Conservation (phyloP, 37 sponge, comb jelly and placozoan species). For the Halisarca cf. caerulea region DNA sequence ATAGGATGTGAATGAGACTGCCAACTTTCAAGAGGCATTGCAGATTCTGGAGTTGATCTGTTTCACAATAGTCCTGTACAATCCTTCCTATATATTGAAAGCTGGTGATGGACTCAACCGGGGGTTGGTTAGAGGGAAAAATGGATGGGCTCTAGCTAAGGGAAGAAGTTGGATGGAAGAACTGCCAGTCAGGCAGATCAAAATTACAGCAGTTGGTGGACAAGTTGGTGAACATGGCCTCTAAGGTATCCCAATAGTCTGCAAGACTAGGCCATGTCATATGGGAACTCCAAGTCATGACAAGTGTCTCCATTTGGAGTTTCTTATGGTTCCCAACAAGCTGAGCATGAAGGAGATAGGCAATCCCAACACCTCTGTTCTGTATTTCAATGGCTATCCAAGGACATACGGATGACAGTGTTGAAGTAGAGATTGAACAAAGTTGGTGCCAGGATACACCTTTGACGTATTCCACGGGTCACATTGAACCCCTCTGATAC, state of each 20-base stretch:
- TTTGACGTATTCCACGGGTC: neutral
- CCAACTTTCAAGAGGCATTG: too few relatives aligned
- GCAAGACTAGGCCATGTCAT: neutral
- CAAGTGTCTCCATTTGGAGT: neutral
- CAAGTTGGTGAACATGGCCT: neutral
- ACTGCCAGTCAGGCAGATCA: neutral
- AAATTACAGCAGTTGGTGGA: neutral
- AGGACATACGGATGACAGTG: neutral
- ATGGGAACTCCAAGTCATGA: neutral
- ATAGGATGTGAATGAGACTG: too few relatives aligned
- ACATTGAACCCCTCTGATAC: neutral
- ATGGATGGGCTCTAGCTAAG: too few relatives aligned
- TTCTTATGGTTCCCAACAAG: neutral
- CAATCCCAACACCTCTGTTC: neutral
- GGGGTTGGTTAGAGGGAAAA: too few relatives aligned
- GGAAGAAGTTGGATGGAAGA: neutral
- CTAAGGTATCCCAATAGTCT: neutral
- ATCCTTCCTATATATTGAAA: too few relatives aligned
- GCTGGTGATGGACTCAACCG: too few relatives aligned
- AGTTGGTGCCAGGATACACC: slow-evolving; percentile 11
- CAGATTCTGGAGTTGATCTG: too few relatives aligned
- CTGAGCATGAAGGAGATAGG: neutral
- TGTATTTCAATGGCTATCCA: neutral
- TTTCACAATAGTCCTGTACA: too few relatives aligned
- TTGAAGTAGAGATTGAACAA: slow-evolving; percentile 19